Evolutionary conservation across 2,797 vertebrate species (phyloP), one percentile per base, ranked within the genome.

Genomic region (Amniataba percoides): DNA sequence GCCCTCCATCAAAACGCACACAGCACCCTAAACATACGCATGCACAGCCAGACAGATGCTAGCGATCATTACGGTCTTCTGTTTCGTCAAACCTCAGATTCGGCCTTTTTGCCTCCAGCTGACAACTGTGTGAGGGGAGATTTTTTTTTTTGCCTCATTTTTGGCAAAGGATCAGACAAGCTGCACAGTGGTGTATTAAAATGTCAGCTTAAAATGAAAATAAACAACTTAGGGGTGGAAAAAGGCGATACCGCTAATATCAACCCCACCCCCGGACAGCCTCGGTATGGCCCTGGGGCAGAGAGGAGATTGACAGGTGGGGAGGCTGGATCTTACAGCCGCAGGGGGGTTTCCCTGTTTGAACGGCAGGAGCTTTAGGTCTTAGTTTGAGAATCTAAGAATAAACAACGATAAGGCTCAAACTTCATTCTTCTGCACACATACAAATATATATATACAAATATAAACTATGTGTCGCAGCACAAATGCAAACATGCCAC

Each of bases 201-300:
- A 91, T 90, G 91, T 93, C 89, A 88, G 92, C 92, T 94, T 93
- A 92, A 93, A 94, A 93, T 91, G 88, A 89, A 92, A 95, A 94
- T 94, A 95, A 95, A 95, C 92, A 95, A 92, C 88, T 94, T 78
- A 88, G 78, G 89, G 91, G 88, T 83, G 84, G 80, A 84, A 90
- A 89, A 89, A 85, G 89, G 83, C 74, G 88, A 93, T 93, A 92
- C 86, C 78, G 83, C 81, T 90, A 92, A 93, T 92, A 89, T 89
- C 84, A 84, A 69, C 86, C 77, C 89, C 85, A 88, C 92, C 92
- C 91, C 92, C 87, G 89, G 93, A 94, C 88, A 90, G 92, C 90
- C 92, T 92, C 73, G 87, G 75, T 85, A 46, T 71, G 84, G 92
- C 95, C 92, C 89, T 52, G 83, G 92, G 93, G 93, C 88, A 86